Evolutionary conservation across 2,113 vertebrate genomes (phyloP), one percentile per base, ranked within the genome.

Genomic region (Melospiza melodia): DNA sequence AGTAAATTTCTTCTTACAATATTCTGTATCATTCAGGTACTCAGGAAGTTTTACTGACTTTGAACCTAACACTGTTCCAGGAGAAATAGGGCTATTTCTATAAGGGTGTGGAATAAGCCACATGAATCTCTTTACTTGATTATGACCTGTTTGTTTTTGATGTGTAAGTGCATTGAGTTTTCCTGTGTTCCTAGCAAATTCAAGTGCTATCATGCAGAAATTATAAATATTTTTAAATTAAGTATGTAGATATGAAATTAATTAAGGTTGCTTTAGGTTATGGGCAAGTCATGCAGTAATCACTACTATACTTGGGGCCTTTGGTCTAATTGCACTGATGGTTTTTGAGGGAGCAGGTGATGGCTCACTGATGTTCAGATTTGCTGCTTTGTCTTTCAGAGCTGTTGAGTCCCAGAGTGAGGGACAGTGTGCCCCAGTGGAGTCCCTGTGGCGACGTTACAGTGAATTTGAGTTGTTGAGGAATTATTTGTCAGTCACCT

Each of bases 381-480:
- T 33, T 86, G 41, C 25, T 92, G 24, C 55, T 92, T 81, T 96
- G 4, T 91, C 54, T 97, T 95, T 86, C 94, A 99, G 99, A 96
- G 97, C 98, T 12, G 97, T 99, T 93, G 99, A 99, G 75, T 96
- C 97, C 9, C 97, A 98, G 11, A 88, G 80, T 5, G 99, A 99
- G 49, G 98, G 98, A 31, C 98, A 98, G 7, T 98, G 98, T 59
- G 97, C 97, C 25, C 98, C 99, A 15, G 98, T 99, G 44, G 99
- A 99, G 71, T 99, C 99, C 17, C 96, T 99, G 48, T 99, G 99
- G 99, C 98, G 99, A 84, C 98, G 99, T 49, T 99, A 99, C 96
- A 99, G 99, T 94, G 99, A 99, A 94, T 99, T 99, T 93, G 99
- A 99, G 81, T 96, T 99, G 90, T 75, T 99, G 94, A 97, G 99